phyloP scores from a whole-genome alignment of 2,888 invertebrate species.

The Perdita meconis region DNA sequence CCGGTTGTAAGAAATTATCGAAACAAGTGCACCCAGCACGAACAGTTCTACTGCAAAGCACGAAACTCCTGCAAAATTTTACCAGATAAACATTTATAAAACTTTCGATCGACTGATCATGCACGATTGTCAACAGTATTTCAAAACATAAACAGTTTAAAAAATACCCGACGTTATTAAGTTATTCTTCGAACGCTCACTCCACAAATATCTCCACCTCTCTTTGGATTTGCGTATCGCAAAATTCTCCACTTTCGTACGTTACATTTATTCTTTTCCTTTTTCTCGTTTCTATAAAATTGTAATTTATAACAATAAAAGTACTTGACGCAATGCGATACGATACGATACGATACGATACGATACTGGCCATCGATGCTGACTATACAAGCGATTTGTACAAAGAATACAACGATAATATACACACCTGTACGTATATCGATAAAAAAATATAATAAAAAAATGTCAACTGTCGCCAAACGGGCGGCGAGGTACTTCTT shows the following conservation, averaged over 20 bases:
- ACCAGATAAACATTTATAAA: slow-evolving; percentile 43
- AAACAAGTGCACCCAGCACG: slow-evolving; percentile 38
- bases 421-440: slow-evolving; percentile 4
- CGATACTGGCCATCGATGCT: slow-evolving; percentile 58
- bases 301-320: slow-evolving; percentile 37
- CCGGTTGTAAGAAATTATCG: slow-evolving; percentile 20
- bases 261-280: slow-evolving; percentile 44
- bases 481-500: neutral
- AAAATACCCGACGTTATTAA: neutral
- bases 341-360: slow-evolving; percentile 38
- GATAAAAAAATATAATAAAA: slow-evolving; percentile 1
- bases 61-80: slow-evolving; percentile 37
- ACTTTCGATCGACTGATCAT: slow-evolving; percentile 53
- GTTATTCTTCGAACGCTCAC: neutral
- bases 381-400: slow-evolving; percentile 39
- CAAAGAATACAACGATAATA: slow-evolving; percentile 28
- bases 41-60: slow-evolving; percentile 45
- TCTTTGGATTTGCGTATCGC: no score
- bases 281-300: slow-evolving; percentile 40
- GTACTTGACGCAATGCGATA: slow-evolving; percentile 18
- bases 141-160: slow-evolving; percentile 46
- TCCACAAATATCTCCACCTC: neutral
- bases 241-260: neutral
- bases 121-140: slow-evolving; percentile 52
- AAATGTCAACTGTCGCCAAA: slow-evolving; percentile 1